Base-by-base conservation (phyloP, 2,888 invertebrate species). In the Tipula vernalis region DNA sequence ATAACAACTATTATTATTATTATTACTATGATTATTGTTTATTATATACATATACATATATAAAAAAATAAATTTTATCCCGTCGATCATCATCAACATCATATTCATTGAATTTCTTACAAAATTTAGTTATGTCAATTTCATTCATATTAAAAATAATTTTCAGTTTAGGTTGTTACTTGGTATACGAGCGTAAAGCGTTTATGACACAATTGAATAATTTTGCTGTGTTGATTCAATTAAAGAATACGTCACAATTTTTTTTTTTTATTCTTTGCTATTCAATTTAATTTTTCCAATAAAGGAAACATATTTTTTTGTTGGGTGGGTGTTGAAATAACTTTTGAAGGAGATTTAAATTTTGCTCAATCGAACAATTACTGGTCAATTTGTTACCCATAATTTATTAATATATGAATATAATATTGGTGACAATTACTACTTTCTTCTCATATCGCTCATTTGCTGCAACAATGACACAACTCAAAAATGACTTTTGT, bases 41-140 rank as follows among this genome's bases (percentile, higher is more conserved):
- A 71, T 71, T 71, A 51, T 51, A 51, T 15, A 71, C 28, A 71
- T 71, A 51, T 5, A 51, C 15, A 6, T 10, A 71, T 71, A 71
- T 8, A n/a, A n/a, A 51, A 51, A 51, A 51, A 51, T 28, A 28
- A 12, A 71, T 28, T 71, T 71, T 71, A 71, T 71, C 71, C 71
- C 84, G 84, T 84, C 84, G 84, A 84, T 84, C 84, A 84, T 84
- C 84, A 84, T 84, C 84, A 84, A 84, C 84, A 84, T 84, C 84
- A 84, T 39, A 84, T 39, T 84, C 84, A 39, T 84, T 84, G 84
- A 71, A 71, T 28, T 28, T 71, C 71, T 71, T 71, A 71, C 71
- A 71, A 71, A 71, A 71, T 71, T 71, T 71, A 39, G 84, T 84
- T 39, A 84, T 84, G 84, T 84, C 84, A 84, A 84, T 84, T 84